Evolutionary conservation across 1,140 invertebrate genomes (phyloP).

Genomic region (Venturia canescens): DNA sequence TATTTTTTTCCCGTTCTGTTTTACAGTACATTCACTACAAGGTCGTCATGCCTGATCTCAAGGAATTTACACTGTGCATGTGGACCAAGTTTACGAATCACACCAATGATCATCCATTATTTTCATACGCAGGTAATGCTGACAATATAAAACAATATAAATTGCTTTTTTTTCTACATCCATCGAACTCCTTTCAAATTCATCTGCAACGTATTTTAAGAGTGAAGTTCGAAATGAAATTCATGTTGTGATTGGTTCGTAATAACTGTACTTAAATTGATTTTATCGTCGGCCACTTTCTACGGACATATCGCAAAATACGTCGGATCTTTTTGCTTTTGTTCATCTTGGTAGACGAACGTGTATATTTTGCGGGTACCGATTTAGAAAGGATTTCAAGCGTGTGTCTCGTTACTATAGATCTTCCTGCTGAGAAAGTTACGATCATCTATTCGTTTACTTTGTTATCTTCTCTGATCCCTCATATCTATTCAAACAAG

Average conservation of each 20-base stretch:
- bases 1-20: slow-evolving; percentile 27
- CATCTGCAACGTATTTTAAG: background rate
- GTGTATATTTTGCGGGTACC: background rate
- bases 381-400: slow-evolving; percentile 41
- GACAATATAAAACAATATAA: background rate
- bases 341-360: background rate
- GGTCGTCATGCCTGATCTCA: slow-evolving; percentile 82
- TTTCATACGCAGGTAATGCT: slow-evolving; percentile 87
- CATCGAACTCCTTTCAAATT: background rate
- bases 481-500: too few species aligned
- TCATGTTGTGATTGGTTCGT: background rate
- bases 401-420: background rate
- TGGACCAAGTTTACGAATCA: slow-evolving; percentile 90
- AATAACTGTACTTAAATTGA: background rate
- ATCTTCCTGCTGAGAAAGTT: slow-evolving; percentile 31
- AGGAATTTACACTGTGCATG: slow-evolving; percentile 88
- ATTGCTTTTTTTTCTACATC: slow-evolving; percentile 5
- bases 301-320: slow-evolving; percentile 38
- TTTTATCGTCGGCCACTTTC: slow-evolving; percentile 39
- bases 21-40: slow-evolving; percentile 82
- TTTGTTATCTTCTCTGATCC: background rate
- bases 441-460: background rate
- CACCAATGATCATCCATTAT: slow-evolving; percentile 86
- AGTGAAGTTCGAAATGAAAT: background rate
- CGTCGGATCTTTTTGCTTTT: slow-evolving; percentile 2